phyloP scores from a whole-genome alignment of 35 echinoderm and acorn worm genomes.

The Strongylocentrotus purpuratus region DNA sequence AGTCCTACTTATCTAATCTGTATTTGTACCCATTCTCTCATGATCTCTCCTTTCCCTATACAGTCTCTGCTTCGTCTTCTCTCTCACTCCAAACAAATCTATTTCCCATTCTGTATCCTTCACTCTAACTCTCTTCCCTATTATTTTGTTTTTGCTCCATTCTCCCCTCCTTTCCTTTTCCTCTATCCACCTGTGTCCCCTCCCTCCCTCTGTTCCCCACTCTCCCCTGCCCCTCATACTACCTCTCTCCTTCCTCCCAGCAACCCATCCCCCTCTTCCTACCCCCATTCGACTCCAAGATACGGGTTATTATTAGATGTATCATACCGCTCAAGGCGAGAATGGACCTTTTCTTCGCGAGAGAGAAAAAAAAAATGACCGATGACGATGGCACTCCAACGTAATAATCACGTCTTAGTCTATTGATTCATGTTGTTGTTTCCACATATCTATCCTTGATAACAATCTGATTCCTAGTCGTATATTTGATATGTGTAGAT shows the following conservation, averaged over 20 bases:
- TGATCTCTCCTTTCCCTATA: too few relatives aligned
- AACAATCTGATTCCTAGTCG: background rate
- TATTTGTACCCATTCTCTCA: too few relatives aligned
- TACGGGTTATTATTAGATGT: background rate
- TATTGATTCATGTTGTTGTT: slow-evolving; percentile 9
- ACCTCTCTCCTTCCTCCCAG: background rate
- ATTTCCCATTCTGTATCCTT: too few relatives aligned
- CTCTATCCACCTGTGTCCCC: background rate
- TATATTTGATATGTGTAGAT: background rate
- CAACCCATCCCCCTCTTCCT: background rate
- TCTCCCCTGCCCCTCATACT: background rate
- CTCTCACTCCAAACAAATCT: too few relatives aligned
- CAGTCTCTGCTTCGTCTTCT: too few relatives aligned
- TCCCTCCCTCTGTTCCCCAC: background rate
- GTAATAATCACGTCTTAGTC: background rate
- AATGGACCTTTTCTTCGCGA: background rate
- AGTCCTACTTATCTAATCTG: too few relatives aligned
- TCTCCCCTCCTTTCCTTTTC: background rate
- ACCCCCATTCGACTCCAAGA: background rate
- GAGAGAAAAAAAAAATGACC: background rate
- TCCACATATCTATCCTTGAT: background rate
- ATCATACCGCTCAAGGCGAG: background rate
- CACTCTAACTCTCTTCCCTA: background rate
- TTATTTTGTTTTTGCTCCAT: background rate
- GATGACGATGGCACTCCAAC: background rate